These are phyloP conservation scores for Gastrophysa polygoni DNA, from an alignment of 2,888 invertebrate genomes.

Conservation along the genomic window DNA sequence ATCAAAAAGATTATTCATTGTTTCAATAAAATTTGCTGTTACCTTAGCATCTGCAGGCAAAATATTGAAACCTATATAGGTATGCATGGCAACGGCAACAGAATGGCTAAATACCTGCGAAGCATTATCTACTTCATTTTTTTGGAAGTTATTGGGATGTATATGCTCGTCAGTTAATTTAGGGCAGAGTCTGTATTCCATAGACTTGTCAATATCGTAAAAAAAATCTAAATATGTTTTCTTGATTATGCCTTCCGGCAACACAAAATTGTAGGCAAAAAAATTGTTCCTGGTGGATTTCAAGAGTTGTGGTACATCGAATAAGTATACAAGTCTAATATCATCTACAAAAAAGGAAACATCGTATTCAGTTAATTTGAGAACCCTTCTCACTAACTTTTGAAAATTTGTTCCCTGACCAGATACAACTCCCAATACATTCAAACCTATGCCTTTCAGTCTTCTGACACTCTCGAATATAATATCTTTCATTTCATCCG, in stretches of 20 bases:
- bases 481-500: conserved; percentile 29
- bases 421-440: conserved; percentile 27
- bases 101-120: conserved; percentile 21
- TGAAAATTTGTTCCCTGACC: conserved; percentile 33
- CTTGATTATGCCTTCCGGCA: conserved; percentile 11
- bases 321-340: conserved; percentile 20
- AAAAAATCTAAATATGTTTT: conserved; percentile 23
- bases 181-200: conserved; percentile 14
- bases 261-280: conserved; percentile 19
- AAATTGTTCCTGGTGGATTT: conserved; percentile 16
- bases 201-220: conserved; percentile 18
- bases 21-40: conserved; percentile 21
- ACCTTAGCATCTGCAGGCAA: conserved; percentile 11
- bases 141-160: conserved; percentile 4
- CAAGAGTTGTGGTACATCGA: conserved; percentile 24
- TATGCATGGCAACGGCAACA: conserved; percentile 18
- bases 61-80: conserved; percentile 18
- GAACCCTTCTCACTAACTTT: conserved; percentile 22
- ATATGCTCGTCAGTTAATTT: neutral
- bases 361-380: conserved; percentile 15
- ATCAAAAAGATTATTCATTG: conserved; percentile 24
- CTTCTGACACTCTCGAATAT: conserved; percentile 24
- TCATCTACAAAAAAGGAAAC: conserved; percentile 12
- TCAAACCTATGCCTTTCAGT: conserved; percentile 22
- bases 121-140: conserved; percentile 18